Evolutionary conservation across 2,888 invertebrate genomes (phyloP), one percentile per base, ranked within the genome.

Genomic region (Aporophyla lueneburgensis): DNA sequence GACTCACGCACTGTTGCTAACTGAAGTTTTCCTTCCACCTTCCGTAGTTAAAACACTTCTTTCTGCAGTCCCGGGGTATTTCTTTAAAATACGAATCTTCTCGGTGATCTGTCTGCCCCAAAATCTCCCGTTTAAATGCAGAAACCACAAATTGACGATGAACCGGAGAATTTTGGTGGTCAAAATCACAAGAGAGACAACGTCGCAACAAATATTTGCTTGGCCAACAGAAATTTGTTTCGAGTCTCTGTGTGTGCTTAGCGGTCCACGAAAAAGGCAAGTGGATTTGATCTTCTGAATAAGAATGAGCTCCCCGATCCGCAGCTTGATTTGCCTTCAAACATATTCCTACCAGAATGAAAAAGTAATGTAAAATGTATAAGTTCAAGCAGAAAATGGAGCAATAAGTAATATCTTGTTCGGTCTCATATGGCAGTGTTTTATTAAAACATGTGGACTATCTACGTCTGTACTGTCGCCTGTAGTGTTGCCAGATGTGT

Each of bases 381-480:
- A 72, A 65, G 27, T 71, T 81, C 56, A 66, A 74, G 71, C 63
- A 72, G 78, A 83, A 81, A 78, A 74, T 70, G 72, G 70, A 73
- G 76, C 76, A 84, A 81, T 87, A 87, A 83, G 76, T 81, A 75
- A 81, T 76, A 66, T 59, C 53, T 56, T 68, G 71, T 81, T 78
- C 84, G 59, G 69, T 67, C 84, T 87, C 88, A 86, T 76, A 84
- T 87, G 88, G 78, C 77, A 70, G 68, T 82, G 80, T 88, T 87
- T 87, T 87, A 88, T 83, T 87, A 85, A 86, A 86, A 78, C 79
- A 84, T 84, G 79, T 82, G 80, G 68, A 67, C 72, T 78, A 56
- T 81, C 54, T 81, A 61, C 65, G 78, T 76, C 85, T 76, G 63
- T 51, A 63, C 67, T 78, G 78, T 54, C 59, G 62, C 63, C 68